Evolutionary conservation across 2,888 invertebrate genomes (phyloP).

Genomic region (Galerucella calmariensis): DNA sequence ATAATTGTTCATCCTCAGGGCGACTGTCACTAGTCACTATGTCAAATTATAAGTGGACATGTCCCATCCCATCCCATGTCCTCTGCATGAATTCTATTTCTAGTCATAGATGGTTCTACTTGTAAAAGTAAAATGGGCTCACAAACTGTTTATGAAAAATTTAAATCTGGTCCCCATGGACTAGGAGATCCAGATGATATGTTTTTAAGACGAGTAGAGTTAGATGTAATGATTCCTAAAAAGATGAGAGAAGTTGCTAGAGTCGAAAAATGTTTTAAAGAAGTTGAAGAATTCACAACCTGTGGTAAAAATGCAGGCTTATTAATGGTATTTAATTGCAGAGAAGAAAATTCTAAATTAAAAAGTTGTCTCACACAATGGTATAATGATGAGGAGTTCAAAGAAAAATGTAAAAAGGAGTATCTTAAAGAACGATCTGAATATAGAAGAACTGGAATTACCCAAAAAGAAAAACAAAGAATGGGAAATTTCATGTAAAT

Average conservation of each 20-base stretch:
- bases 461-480: slow-evolving; percentile 65
- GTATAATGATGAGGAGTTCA: slow-evolving; percentile 83
- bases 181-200: slow-evolving; percentile 87
- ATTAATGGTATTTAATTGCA: slow-evolving; percentile 80
- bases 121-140: slow-evolving; percentile 12
- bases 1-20: no score
- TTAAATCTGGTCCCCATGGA: slow-evolving; percentile 48
- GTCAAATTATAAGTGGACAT: no score
- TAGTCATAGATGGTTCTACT: background rate
- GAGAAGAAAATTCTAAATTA: slow-evolving; percentile 75
- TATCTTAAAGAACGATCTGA: slow-evolving; percentile 85
- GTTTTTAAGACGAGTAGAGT: slow-evolving; percentile 87
- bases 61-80: no score
- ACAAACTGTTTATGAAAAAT: slow-evolving; percentile 37
- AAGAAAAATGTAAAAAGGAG: slow-evolving; percentile 77
- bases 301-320: slow-evolving; percentile 78
- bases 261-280: slow-evolving; percentile 78
- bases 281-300: slow-evolving; percentile 76
- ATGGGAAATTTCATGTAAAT: slow-evolving; percentile 16
- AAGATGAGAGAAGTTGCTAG: slow-evolving; percentile 87
- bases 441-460: slow-evolving; percentile 83
- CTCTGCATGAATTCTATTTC: no score
- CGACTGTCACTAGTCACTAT: no score
- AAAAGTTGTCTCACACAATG: slow-evolving; percentile 79
- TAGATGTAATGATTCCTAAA: slow-evolving; percentile 88